A percentile compares a stretch with the other conserved stretches of the same genome.
These are phyloP conservation scores for Eudasyphora cyanicolor DNA, from an alignment of 2,888 invertebrate species.

Conservation along the genomic window DNA sequence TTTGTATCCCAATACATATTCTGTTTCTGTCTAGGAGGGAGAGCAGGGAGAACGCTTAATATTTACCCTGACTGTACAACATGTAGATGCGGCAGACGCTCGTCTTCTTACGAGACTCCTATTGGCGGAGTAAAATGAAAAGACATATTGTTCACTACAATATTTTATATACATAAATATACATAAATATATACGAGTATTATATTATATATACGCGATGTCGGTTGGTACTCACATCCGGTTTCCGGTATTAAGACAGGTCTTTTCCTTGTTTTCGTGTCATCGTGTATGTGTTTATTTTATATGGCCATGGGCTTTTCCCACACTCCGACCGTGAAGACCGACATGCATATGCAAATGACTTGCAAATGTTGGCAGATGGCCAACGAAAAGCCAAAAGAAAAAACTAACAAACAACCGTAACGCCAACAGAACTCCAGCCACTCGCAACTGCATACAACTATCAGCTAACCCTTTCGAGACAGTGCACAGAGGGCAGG, in stretches of 20 bases:
- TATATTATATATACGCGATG: constrained; percentile 53
- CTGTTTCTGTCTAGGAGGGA: no score
- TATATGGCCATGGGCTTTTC: background rate
- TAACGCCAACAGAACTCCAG: constrained; percentile 9
- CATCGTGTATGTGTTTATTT: background rate
- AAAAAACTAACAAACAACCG: constrained; percentile 10
- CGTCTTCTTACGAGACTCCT: background rate
- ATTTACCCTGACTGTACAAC: no score
- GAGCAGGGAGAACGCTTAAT: no score
- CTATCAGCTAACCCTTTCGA: no score
- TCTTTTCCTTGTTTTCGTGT: constrained; percentile 48
- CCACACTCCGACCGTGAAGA: background rate
- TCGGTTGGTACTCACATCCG: constrained; percentile 53
- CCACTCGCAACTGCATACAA: constrained; percentile 19
- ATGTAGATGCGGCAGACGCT: no score
- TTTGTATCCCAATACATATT: no score
- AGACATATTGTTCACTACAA: background rate
- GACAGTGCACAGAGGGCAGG: background rate
- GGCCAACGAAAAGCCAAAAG: constrained; percentile 56
- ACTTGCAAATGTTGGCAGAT: constrained; percentile 54
- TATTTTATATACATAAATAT: no score
- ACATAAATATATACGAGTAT: no score
- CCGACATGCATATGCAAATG: constrained; percentile 57
- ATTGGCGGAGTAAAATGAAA: background rate
- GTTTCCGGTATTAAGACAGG: constrained; percentile 59